Evolutionary conservation across 2,797 vertebrate genomes (phyloP).

Genomic region (Melanotaenia nigrans): DNA sequence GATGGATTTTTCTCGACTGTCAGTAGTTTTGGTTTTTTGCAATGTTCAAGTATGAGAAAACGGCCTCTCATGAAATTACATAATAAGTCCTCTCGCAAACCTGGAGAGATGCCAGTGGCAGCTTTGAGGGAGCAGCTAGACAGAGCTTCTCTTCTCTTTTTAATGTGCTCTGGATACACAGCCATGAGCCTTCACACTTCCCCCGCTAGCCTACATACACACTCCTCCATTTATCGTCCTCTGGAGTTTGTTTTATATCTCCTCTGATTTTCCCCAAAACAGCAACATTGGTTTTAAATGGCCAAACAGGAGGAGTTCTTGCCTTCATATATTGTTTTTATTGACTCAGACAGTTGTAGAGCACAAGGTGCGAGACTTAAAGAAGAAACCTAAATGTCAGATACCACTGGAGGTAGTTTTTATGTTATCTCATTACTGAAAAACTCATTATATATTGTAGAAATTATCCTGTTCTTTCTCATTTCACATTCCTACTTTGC

Average conservation of each 20-base stretch:
- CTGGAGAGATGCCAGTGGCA: constrained; percentile 70
- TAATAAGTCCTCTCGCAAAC: constrained; percentile 67
- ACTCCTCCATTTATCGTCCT: constrained; percentile 20
- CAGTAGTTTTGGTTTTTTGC: constrained; percentile 32
- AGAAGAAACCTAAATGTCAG: constrained; percentile 37
- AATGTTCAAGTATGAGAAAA: constrained; percentile 43
- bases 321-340: constrained; percentile 50
- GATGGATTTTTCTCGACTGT: constrained; percentile 34
- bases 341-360: constrained; percentile 57
- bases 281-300: constrained; percentile 45
- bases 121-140: constrained; percentile 68
- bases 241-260: constrained; percentile 33
- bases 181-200: constrained; percentile 56
- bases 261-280: constrained; percentile 37
- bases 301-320: constrained; percentile 39
- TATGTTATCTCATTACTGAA: constrained; percentile 23
- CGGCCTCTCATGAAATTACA: constrained; percentile 67
- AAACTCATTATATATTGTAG: not conserved
- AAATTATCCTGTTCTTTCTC: not conserved
- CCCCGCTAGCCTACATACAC: constrained; percentile 53
- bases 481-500: not conserved
- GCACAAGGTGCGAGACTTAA: constrained; percentile 35
- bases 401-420: constrained; percentile 20
- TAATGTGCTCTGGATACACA: constrained; percentile 71
- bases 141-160: constrained; percentile 66